Conservation (phyloP, 2,797 vertebrate species). For the Halcyon chelicuti region DNA sequence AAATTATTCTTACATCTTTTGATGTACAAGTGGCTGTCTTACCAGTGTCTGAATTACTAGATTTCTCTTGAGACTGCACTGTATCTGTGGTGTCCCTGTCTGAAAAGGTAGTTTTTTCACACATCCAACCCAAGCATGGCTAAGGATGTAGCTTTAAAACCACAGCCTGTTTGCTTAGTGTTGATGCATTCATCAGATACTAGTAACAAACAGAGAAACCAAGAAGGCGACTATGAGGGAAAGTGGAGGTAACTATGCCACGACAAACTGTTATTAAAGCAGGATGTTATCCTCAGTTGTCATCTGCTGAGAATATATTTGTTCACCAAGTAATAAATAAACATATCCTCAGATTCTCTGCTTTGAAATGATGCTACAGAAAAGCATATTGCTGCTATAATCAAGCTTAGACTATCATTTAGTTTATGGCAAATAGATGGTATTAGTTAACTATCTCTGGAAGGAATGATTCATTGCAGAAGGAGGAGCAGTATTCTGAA, state of each 20-base stretch:
- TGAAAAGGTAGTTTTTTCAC: neutral
- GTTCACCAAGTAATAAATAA: conserved; percentile 62
- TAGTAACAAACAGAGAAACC: conserved; percentile 35
- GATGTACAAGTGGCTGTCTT: neutral
- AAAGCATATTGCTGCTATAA: neutral
- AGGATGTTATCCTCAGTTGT: conserved; percentile 52
- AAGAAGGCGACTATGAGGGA: conserved; percentile 22
- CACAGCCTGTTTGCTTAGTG: conserved; percentile 28
- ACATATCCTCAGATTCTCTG: conserved; percentile 19
- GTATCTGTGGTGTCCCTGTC: neutral
- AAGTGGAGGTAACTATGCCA: conserved; percentile 24
- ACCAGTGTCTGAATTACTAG: neutral
- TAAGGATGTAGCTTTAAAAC: neutral
- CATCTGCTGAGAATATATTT: conserved; percentile 67
- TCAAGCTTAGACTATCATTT: conserved; percentile 6
- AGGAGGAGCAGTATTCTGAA: neutral
- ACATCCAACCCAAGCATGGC: neutral
- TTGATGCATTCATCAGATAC: conserved; percentile 10
- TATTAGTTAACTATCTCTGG: conserved; percentile 14
- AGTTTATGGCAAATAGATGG: conserved; percentile 22
- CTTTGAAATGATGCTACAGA: conserved; percentile 27
- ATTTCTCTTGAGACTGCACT: neutral
- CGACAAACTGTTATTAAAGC: conserved; percentile 40
- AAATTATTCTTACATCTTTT: neutral
- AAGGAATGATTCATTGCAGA: conserved; percentile 10